Evolutionary conservation across 2,113 vertebrate species (phyloP), one percentile per base, ranked within the genome.

Genomic region (Ancistrus triradiatus): DNA sequence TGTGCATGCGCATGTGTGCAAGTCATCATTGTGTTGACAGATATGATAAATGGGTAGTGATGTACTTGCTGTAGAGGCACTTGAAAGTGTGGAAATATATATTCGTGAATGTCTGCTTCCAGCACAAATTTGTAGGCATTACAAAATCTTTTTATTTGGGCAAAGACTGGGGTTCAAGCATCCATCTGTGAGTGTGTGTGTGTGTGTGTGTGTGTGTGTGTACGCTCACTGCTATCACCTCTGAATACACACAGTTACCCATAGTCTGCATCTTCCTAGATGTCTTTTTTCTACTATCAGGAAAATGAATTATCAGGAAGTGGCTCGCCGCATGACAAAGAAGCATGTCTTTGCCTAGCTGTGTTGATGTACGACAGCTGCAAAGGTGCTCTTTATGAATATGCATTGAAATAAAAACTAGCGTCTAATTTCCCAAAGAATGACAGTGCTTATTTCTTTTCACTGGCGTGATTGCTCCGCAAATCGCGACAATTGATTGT

Each of bases 331-430:
- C 63, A 47, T 48, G 59, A 59, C 37, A 63, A 58, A 66, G 69
- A 44, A 24, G 28, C 65, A 31, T 44, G 17, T 53, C 65, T 64
- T 59, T 8, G 33, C 59, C 33, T 25, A 67, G 21, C 59, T 37
- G 28, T 7, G 13, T 55, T 47, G 43, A 31, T 31, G 60, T 28
- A 17, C 7, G 25, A 40, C 25, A 11, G 61, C 62, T 52, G 53
- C 60, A 27, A 66, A 69, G 56, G 21, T 46, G 48, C 43, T 66
- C 59, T 59, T 71, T 68, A 68, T 75, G 69, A 75, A 75, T 75
- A 71, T 71, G 64, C 51, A 64, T 60, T 21, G 7, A 7, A 63
- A 63, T 28, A 17, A 11, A 27, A 24, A 35, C 52, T 52, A 63
- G 35, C 42, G 50, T 61, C 28, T 63, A 46, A 69, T 74, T 72